Conservation (phyloP, 2,888 invertebrate species). For the Corbicula japonica region DNA sequence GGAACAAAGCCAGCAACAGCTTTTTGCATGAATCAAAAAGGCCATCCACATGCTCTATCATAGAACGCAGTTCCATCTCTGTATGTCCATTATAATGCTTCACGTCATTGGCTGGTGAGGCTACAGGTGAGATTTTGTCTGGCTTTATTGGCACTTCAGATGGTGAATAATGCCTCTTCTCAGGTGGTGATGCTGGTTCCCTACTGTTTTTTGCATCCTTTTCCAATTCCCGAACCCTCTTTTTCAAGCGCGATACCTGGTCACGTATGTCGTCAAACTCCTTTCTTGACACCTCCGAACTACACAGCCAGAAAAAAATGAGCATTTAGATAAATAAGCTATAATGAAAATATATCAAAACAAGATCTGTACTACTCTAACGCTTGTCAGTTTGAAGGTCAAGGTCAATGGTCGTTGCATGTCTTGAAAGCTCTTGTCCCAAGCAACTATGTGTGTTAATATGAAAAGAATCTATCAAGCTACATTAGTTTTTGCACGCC, state of each 20-base stretch:
- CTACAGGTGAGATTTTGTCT: constrained; percentile 21
- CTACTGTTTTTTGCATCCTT: constrained; percentile 19
- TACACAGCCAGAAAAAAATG: constrained; percentile 24
- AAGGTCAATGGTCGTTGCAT: constrained; percentile 22
- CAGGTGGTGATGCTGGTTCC: constrained; percentile 24
- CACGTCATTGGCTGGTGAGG: constrained; percentile 25
- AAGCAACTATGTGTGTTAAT: constrained; percentile 12
- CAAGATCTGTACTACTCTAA: constrained; percentile 20
- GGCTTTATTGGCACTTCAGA: constrained; percentile 20
- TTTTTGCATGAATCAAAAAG: constrained; percentile 30
- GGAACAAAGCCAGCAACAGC: constrained; percentile 31
- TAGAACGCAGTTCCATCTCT: constrained; percentile 23
- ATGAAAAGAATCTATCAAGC: constrained; percentile 12
- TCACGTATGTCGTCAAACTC: constrained; percentile 25
- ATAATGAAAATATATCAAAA: constrained; percentile 20
- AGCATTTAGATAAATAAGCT: constrained; percentile 22
- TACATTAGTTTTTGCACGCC: constrained; percentile 19
- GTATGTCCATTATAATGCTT: constrained; percentile 24
- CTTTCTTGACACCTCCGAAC: constrained; percentile 24
- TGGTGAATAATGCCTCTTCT: constrained; percentile 22
- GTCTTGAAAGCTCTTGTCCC: constrained; percentile 18
- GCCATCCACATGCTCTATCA: constrained; percentile 29
- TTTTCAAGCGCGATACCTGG: constrained; percentile 23
- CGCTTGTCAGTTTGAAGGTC: constrained; percentile 22
- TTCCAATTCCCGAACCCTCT: constrained; percentile 18